These are phyloP conservation scores for Caenorhabditis uteleia DNA, from an alignment of 2,888 invertebrate genomes.

Conservation along the genomic window DNA sequence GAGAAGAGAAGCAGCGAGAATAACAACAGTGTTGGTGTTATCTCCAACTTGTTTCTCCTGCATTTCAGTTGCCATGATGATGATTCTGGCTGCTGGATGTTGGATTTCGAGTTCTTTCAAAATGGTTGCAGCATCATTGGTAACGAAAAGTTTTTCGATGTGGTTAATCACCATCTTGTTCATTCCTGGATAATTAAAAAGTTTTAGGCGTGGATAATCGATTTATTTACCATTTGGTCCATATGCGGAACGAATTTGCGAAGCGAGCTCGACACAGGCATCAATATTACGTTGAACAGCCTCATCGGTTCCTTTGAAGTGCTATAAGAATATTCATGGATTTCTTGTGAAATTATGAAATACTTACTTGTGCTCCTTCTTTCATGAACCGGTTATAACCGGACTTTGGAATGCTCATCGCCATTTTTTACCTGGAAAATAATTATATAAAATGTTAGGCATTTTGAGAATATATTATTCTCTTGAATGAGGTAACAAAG, in stretches of 20 bases:
- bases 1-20: slow-evolving; percentile 88
- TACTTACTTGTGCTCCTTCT: slow-evolving; percentile 65
- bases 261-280: slow-evolving; percentile 93
- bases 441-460: too few relatives aligned
- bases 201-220: neutral
- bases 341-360: neutral
- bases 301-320: slow-evolving; percentile 91
- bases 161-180: slow-evolving; percentile 99
- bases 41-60: slow-evolving; percentile 86
- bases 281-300: slow-evolving; percentile 91
- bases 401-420: slow-evolving; percentile 66
- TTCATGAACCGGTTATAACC: slow-evolving; percentile 69
- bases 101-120: slow-evolving; percentile 81
- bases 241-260: slow-evolving; percentile 90
- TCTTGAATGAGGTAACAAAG: too few relatives aligned
- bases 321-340: slow-evolving; percentile 72
- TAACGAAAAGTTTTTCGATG: slow-evolving; percentile 96
- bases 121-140: slow-evolving; percentile 98
- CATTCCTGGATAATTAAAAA: slow-evolving; percentile 70
- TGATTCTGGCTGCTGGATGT: slow-evolving; percentile 95
- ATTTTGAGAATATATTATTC: too few relatives aligned
- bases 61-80: slow-evolving; percentile 95
- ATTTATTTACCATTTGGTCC: slow-evolving; percentile 91
- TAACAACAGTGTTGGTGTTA: slow-evolving; percentile 96
- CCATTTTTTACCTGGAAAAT: slow-evolving; percentile 56